These are phyloP conservation scores for Elephas maximus DNA, from an alignment of 2,113 vertebrate genomes.

Conservation along the genomic window DNA sequence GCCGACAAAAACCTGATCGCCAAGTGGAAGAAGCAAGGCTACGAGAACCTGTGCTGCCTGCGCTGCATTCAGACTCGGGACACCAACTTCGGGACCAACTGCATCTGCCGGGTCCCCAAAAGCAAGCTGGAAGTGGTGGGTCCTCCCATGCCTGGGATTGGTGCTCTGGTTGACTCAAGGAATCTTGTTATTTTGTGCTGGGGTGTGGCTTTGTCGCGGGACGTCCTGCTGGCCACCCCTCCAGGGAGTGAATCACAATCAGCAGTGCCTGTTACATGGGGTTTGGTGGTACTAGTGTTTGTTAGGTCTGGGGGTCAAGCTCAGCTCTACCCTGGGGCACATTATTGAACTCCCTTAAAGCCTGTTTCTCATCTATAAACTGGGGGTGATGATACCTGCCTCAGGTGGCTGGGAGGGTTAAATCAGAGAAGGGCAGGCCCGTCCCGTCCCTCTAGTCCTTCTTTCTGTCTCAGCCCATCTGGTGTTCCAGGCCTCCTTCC, in stretches of 20 bases:
- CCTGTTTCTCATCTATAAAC: neutral
- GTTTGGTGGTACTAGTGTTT: neutral
- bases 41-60: constrained; percentile 98
- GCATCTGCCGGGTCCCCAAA: constrained; percentile 99
- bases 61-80: constrained; percentile 98
- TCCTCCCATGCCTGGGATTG: neutral
- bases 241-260: neutral
- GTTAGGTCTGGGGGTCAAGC: neutral
- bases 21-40: constrained; percentile 99
- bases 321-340: neutral
- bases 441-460: neutral
- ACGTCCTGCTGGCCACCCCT: neutral
- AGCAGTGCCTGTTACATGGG: neutral
- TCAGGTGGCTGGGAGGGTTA: neutral
- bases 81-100: constrained; percentile 99
- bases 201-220: neutral
- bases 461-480: neutral
- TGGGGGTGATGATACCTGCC: neutral
- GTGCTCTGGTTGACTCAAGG: neutral
- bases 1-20: constrained; percentile 99
- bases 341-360: neutral
- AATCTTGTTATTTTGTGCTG: neutral
- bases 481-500: neutral
- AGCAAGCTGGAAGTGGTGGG: constrained; percentile 99
- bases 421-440: neutral